These are phyloP conservation scores for Parapristionchus giblindavisi DNA, from an alignment of 2,888 invertebrate species.

Conservation along the genomic window DNA sequence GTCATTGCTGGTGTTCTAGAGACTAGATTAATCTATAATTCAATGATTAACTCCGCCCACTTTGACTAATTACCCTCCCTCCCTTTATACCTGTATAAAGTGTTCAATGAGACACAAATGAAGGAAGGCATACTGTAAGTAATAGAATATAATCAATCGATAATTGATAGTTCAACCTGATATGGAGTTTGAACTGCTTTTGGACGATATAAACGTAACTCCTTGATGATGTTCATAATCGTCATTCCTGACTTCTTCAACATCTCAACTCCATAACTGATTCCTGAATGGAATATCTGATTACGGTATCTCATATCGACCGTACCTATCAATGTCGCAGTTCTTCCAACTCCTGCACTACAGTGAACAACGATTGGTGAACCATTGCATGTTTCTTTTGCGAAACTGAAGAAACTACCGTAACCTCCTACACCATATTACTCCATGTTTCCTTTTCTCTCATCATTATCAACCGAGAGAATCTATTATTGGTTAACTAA, in stretches of 20 bases:
- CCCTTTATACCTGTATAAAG: constrained; percentile 15
- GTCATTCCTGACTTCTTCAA: not conserved
- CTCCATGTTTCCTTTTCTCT: too few species aligned
- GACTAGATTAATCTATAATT: not conserved
- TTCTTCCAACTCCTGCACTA: constrained; percentile 29
- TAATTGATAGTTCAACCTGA: not conserved
- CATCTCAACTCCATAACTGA: constrained; percentile 13
- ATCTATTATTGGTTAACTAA: too few species aligned
- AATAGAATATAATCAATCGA: not conserved
- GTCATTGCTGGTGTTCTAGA: not conserved
- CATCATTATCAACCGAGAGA: too few species aligned
- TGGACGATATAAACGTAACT: not conserved
- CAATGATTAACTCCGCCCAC: too few species aligned
- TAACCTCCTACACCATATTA: too few species aligned
- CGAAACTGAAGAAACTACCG: too few species aligned
- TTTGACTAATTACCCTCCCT: not conserved
- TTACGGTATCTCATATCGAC: not conserved
- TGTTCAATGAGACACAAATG: not conserved
- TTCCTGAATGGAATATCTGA: constrained; percentile 1
- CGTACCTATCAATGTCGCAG: constrained; percentile 34
- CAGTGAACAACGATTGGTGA: constrained; percentile 25
- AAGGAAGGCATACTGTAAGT: constrained; percentile 13
- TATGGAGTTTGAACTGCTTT: constrained; percentile 21
- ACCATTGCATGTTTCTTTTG: too few species aligned
- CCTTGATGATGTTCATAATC: not conserved